Evolutionary conservation across 2,888 invertebrate genomes (phyloP).

Genomic region (Patella pellucida): DNA sequence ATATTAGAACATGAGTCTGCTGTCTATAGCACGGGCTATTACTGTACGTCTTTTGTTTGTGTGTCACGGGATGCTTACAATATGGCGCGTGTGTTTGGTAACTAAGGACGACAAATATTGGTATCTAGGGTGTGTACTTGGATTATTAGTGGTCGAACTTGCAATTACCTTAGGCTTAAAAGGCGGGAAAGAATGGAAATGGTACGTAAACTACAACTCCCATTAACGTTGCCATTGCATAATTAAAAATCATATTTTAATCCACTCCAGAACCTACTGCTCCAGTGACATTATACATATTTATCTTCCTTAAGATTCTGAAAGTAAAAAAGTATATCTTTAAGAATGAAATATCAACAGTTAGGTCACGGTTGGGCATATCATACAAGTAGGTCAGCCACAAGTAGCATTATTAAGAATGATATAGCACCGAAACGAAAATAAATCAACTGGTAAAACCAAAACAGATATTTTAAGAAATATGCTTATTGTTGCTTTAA

Average conservation of each 20-base stretch:
- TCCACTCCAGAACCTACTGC: too few species aligned
- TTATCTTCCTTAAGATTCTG: too few species aligned
- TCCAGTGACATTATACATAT: too few species aligned
- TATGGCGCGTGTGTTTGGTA: conserved; percentile 90
- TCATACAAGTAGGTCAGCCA: too few species aligned
- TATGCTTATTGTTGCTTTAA: too few species aligned
- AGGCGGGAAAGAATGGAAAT: conserved; percentile 95
- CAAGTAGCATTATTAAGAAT: too few species aligned
- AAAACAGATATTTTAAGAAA: too few species aligned
- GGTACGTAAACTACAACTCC: conserved; percentile 80
- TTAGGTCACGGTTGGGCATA: too few species aligned
- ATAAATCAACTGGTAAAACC: too few species aligned
- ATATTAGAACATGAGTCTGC: conserved; percentile 51
- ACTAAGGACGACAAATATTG: conserved; percentile 81
- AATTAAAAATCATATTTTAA: not conserved
- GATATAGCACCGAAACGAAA: too few species aligned
- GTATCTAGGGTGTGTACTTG: conserved; percentile 88
- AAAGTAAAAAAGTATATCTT: too few species aligned
- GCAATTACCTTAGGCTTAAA: conserved; percentile 91
- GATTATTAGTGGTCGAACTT: conserved; percentile 88
- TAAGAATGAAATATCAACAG: too few species aligned
- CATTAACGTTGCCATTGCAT: not conserved
- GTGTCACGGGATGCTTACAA: conserved; percentile 87
- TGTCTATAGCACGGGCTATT: conserved; percentile 65
- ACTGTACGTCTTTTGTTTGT: conserved; percentile 73